phyloP scores from a whole-genome alignment of 2,113 vertebrate genomes.

The Argyrosomus japonicus region DNA sequence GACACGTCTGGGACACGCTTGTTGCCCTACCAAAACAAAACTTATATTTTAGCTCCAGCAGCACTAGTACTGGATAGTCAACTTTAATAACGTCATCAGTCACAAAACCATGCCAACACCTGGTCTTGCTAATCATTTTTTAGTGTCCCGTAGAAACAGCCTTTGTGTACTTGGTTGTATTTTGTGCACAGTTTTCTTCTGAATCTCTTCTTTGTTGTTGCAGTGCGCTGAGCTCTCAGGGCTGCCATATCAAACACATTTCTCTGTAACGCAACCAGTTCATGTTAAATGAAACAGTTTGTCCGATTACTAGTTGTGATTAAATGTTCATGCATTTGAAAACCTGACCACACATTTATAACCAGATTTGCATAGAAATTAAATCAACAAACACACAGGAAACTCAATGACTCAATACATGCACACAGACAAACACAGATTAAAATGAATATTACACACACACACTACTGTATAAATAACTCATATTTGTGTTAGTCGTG shows the following conservation, averaged over 20 bases:
- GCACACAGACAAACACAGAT: slow-evolving; percentile 20
- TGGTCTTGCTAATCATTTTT: no score
- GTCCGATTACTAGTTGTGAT: neutral
- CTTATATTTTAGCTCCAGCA: no score
- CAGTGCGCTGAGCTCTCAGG: neutral
- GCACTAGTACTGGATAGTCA: no score
- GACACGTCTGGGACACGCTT: no score
- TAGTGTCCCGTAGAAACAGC: no score
- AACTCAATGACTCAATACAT: slow-evolving; percentile 20
- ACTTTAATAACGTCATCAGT: no score
- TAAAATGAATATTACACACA: slow-evolving; percentile 19
- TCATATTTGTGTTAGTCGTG: slow-evolving; percentile 12
- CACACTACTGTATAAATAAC: slow-evolving; percentile 9
- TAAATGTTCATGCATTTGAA: slow-evolving; percentile 9
- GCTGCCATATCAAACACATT: neutral
- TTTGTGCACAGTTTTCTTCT: no score
- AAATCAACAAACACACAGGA: slow-evolving; percentile 20
- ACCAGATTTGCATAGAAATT: slow-evolving; percentile 5
- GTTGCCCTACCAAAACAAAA: no score
- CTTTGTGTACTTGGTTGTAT: no score
- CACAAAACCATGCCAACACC: no score
- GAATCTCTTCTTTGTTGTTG: neutral
- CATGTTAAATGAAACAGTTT: neutral
- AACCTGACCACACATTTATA: neutral
- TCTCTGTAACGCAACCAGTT: neutral